Evolutionary conservation across 2,888 invertebrate species (phyloP).

Genomic region (Venusia cambrica): DNA sequence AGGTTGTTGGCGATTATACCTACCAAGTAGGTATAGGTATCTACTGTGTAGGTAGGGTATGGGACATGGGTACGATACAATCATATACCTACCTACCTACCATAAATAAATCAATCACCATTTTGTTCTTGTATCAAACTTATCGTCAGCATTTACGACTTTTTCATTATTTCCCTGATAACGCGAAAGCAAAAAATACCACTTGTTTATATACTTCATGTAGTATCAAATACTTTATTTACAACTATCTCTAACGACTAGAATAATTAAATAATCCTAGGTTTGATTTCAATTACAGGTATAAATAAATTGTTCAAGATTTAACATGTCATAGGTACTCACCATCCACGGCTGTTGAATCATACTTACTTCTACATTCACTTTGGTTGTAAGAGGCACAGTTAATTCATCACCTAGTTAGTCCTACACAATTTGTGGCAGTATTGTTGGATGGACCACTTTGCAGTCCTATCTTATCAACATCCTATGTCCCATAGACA

Average conservation of each 20-base stretch:
- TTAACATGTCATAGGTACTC: slow-evolving; percentile 42
- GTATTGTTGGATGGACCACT: slow-evolving; percentile 19
- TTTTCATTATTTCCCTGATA: slow-evolving; percentile 21
- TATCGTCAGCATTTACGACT: slow-evolving; percentile 9
- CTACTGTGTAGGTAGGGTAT: too few relatives aligned
- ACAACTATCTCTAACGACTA: slow-evolving; percentile 21
- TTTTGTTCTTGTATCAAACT: slow-evolving; percentile 4
- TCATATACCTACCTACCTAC: too few relatives aligned
- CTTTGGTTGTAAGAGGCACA: slow-evolving; percentile 42
- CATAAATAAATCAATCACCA: slow-evolving; percentile 5
- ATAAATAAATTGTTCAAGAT: slow-evolving; percentile 18
- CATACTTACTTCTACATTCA: slow-evolving; percentile 62
- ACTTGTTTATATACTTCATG: slow-evolving; percentile 13
- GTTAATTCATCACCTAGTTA: slow-evolving; percentile 37
- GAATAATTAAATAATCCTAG: slow-evolving; percentile 19
- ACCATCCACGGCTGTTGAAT: slow-evolving; percentile 41
- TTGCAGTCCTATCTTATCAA: slow-evolving; percentile 44
- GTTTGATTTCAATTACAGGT: slow-evolving; percentile 17
- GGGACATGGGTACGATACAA: too few relatives aligned
- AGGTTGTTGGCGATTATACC: too few relatives aligned
- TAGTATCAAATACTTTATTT: slow-evolving; percentile 21
- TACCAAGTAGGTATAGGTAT: too few relatives aligned
- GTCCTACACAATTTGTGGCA: slow-evolving; percentile 34
- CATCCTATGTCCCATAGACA: slow-evolving; percentile 47
- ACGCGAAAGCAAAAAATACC: slow-evolving; percentile 20